These are phyloP conservation scores for Ophion ventricosus DNA, from an alignment of 2,888 invertebrate species.

Conservation along the genomic window DNA sequence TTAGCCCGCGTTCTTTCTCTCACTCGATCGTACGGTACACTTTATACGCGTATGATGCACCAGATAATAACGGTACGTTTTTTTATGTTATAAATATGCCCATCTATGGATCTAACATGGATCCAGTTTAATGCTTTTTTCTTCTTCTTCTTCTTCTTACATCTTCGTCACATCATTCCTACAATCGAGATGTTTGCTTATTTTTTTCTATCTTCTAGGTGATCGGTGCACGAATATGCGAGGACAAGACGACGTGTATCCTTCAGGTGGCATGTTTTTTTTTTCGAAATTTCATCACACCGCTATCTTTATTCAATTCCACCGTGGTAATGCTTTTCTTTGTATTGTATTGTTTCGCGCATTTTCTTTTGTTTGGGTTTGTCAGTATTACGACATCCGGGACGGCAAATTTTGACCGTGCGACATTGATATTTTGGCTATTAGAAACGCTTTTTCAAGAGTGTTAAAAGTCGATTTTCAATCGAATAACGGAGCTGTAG, in stretches of 20 bases:
- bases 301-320: neutral
- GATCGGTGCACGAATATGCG: slow-evolving; percentile 19
- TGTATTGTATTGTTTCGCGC: neutral
- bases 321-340: neutral
- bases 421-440: too few species aligned
- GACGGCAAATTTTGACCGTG: too few species aligned
- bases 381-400: too few species aligned
- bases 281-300: neutral
- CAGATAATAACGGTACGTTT: slow-evolving; percentile 51
- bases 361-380: too few species aligned
- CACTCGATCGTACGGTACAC: slow-evolving; percentile 53
- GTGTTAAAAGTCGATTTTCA: too few species aligned
- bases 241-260: neutral
- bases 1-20: slow-evolving; percentile 51
- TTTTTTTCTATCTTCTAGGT: slow-evolving; percentile 44
- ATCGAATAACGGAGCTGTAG: too few species aligned
- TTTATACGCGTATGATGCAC: slow-evolving; percentile 53
- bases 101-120: slow-evolving; percentile 50
- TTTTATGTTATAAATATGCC: slow-evolving; percentile 61
- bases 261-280: neutral
- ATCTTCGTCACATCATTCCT: slow-evolving; percentile 38
- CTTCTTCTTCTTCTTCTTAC: neutral
- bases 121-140: slow-evolving; percentile 38
- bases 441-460: too few species aligned
- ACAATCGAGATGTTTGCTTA: slow-evolving; percentile 44